phyloP scores from a whole-genome alignment of 2,113 vertebrate species.

The Etheostoma cragini region DNA sequence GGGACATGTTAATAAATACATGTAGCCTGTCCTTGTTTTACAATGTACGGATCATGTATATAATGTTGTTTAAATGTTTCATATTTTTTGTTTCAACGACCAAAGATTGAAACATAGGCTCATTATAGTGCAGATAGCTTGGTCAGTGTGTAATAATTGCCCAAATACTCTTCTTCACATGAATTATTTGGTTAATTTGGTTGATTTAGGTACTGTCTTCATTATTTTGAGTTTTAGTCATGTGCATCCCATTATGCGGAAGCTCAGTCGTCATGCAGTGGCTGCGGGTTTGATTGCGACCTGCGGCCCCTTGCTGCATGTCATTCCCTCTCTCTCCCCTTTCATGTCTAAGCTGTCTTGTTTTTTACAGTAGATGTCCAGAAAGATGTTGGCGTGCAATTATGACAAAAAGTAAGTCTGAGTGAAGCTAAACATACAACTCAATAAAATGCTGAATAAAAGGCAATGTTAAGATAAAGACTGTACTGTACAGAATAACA shows the following conservation, averaged over 20 bases:
- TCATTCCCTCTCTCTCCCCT: too few species aligned
- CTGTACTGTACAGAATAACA: not conserved
- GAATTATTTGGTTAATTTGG: not conserved
- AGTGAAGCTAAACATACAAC: not conserved
- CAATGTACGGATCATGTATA: not conserved
- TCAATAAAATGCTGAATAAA: not conserved
- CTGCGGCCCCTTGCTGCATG: too few species aligned
- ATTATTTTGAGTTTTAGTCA: not conserved
- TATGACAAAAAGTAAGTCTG: not conserved
- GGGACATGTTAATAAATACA: not conserved
- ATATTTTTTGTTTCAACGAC: not conserved
- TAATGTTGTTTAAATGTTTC: not conserved
- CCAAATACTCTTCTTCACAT: not conserved
- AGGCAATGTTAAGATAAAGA: not conserved
- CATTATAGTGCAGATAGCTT: not conserved
- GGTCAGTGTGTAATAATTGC: not conserved
- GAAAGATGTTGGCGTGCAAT: not conserved
- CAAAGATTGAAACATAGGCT: not conserved
- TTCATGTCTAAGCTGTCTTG: too few species aligned
- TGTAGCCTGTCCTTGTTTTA: not conserved
- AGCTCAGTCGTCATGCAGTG: too few species aligned
- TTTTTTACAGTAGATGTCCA: not conserved
- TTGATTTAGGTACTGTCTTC: not conserved
- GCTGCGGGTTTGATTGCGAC: too few species aligned
- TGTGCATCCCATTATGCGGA: too few species aligned